Evolutionary conservation across 2,797 vertebrate species (phyloP).

Genomic region (Squalus acanthias): DNA sequence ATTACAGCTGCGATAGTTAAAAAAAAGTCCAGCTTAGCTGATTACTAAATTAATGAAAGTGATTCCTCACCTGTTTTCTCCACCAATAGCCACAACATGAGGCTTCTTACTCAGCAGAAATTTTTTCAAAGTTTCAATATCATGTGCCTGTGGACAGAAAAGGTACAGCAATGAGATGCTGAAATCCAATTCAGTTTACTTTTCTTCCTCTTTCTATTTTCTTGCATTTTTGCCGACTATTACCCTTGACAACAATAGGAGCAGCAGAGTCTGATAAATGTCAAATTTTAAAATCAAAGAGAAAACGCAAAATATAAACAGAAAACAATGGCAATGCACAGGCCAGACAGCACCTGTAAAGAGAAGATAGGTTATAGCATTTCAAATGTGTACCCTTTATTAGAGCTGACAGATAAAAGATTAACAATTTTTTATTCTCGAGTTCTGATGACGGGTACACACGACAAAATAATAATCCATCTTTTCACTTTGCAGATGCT

Average conservation of each 20-base stretch:
- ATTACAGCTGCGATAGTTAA: neutral
- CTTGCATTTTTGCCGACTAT: neutral
- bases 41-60: neutral
- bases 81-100: constrained; percentile 90
- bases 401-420: neutral
- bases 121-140: constrained; percentile 90
- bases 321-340: neutral
- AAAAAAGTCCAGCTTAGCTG: neutral
- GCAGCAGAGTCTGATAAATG: neutral
- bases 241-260: neutral
- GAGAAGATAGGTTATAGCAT: neutral
- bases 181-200: neutral
- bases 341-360: neutral
- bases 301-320: neutral
- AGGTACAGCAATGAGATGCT: neutral
- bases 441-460: neutral
- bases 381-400: neutral
- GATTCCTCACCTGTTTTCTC: constrained; percentile 79
- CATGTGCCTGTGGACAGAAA: constrained; percentile 61
- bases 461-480: neutral
- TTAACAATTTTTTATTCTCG: neutral
- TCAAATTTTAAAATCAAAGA: neutral
- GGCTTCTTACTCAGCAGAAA: constrained; percentile 94
- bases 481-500: neutral
- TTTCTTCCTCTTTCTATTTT: neutral